Base-by-base conservation (phyloP, 2,888 invertebrate genomes). In the Sinohyriopsis cumingii region DNA sequence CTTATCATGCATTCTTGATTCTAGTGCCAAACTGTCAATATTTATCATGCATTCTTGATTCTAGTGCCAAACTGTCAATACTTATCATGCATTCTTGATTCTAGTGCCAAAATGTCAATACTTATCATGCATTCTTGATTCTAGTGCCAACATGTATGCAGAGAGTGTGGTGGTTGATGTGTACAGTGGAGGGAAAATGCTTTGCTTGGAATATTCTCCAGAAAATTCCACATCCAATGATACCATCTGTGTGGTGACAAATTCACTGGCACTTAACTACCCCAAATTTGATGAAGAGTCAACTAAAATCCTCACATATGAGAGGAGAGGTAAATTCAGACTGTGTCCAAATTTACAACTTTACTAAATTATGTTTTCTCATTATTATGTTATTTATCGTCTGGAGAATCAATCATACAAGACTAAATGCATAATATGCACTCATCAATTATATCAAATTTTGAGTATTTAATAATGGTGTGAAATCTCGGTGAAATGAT, bases 101-200 rank as follows among this genome's bases (percentile, higher is more conserved):
- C 64, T 53, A 78, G 75, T 69, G 72, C 54, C 65, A 65, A 55
- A 25, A 15, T 53, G 65, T 54, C 24, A 65, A 55, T 20, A 64
- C 18, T 59, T 6, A 7, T 22, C 20, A 22, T 19, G 12, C 45
- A 12, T 12, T 12, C 45, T 45, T 45, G 45, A 24, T 74, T 69
- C 64, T 53, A 78, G 75, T 69, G 72, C 54, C 65, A 79, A 78
- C 45, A 73, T 73, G 33, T 83, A 78, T 75, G 83, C 81, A 9
- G 85, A 86, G 63, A 80, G 82, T 67, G 71, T 84, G 24, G 74
- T 86, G 15, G 81, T 80, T 15, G 80, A 84, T 28, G 73, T 81
- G 15, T 79, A 80, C 57, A 63, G 70, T 24, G 82, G 77, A 59
- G 76, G 81, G 53, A 65, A 75, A 65, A 72, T 67, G 33, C 55